Evolutionary conservation across 1,140 invertebrate genomes (phyloP).

Genomic region (Eriocheir sinensis): DNA sequence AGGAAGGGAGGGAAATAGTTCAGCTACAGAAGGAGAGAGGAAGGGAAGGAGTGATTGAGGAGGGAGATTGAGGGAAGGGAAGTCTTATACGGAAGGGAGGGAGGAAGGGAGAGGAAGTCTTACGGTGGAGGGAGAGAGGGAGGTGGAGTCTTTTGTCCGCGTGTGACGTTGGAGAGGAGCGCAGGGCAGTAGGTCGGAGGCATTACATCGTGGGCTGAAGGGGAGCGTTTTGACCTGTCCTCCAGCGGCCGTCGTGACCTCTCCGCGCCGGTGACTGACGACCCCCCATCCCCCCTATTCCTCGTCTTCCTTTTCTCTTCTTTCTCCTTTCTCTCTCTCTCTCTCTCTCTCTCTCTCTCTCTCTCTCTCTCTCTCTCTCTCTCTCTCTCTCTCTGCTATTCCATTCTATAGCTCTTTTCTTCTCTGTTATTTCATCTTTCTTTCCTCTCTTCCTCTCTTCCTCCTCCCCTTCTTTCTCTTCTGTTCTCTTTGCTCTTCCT

Average conservation of each 20-base stretch:
- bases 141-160: not conserved
- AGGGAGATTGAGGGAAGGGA: too few relatives aligned
- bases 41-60: too few relatives aligned
- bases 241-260: not conserved
- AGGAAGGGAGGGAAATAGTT: too few relatives aligned
- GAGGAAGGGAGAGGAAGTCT: too few relatives aligned
- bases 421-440: not conserved
- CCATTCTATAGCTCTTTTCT: not conserved
- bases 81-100: too few relatives aligned
- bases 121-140: not conserved
- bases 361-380: too few relatives aligned
- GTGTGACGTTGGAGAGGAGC: not conserved
- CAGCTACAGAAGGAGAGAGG: too few relatives aligned
- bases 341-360: not conserved
- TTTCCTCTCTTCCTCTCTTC: not conserved
- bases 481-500: not conserved
- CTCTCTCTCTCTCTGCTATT: not conserved
- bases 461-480: not conserved
- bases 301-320: too few relatives aligned
- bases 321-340: not conserved
- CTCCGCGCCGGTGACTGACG: not conserved
- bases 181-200: not conserved
- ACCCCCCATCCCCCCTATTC: too few relatives aligned
- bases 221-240: not conserved
- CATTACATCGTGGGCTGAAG: not conserved